Evolutionary conservation across 1,140 invertebrate genomes (phyloP).

Genomic region (Cydia pomonella): DNA sequence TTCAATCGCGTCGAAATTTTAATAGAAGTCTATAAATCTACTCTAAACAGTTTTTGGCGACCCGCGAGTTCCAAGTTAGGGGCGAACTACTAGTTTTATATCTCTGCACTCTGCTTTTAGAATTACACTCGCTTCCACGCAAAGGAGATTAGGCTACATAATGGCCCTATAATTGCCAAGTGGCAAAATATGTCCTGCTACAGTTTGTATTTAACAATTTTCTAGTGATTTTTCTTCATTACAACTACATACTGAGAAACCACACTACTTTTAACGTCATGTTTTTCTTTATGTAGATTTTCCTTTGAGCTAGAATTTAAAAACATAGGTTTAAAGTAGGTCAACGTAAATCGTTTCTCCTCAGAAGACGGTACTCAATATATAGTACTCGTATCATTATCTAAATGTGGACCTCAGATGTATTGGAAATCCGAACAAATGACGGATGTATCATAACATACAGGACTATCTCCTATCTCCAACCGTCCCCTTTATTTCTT

Average conservation of each 20-base stretch:
- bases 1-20: no score
- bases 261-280: not conserved
- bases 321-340: no score
- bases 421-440: slow-evolving; percentile 39
- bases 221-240: not conserved
- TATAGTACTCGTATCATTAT: not conserved
- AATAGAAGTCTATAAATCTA: no score
- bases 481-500: slow-evolving; percentile 43
- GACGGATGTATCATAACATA: slow-evolving; percentile 38
- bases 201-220: not conserved
- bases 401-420: slow-evolving; percentile 8
- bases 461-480: slow-evolving; percentile 35
- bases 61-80: no score
- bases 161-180: not conserved
- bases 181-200: not conserved
- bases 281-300: not conserved
- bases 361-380: not conserved
- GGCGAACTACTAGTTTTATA: no score
- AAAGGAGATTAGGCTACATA: not conserved
- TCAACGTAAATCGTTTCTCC: not conserved
- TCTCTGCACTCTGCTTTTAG: not conserved
- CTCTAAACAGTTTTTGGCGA: no score
- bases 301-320: not conserved
- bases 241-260: not conserved
- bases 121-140: not conserved